Conservation (phyloP, 2,797 vertebrate genomes). For the Hippoglossus hippoglossus region DNA sequence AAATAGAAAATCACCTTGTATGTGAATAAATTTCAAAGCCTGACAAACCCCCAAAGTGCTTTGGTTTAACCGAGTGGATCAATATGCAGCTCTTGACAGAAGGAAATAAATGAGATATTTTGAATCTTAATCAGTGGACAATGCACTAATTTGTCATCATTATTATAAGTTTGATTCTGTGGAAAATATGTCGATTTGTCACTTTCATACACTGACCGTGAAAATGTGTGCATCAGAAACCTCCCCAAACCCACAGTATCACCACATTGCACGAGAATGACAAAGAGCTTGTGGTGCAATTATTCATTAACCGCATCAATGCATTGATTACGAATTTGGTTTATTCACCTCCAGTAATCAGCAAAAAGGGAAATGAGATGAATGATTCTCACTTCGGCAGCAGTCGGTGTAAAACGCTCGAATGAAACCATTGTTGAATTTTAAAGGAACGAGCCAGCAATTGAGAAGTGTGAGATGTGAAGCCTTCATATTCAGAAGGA, state of each 20-base stretch:
- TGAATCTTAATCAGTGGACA: conserved; percentile 28
- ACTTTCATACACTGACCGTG: conserved; percentile 8
- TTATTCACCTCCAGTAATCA: conserved; percentile 36
- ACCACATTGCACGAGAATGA: conserved; percentile 12
- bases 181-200: conserved; percentile 20
- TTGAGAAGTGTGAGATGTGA: neutral
- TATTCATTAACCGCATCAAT: conserved; percentile 14
- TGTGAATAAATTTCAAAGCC: neutral
- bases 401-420: conserved; percentile 10
- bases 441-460: neutral
- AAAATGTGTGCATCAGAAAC: conserved; percentile 20
- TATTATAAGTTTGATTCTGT: neutral
- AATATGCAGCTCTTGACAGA: neutral
- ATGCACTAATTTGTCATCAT: conserved; percentile 12
- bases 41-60: conserved; percentile 3
- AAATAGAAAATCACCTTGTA: conserved; percentile 9
- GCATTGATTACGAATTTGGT: conserved; percentile 23
- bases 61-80: neutral
- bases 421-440: conserved; percentile 5
- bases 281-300: neutral
- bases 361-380: conserved; percentile 2
- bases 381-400: conserved; percentile 3
- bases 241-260: conserved; percentile 11
- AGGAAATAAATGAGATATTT: conserved; percentile 22
- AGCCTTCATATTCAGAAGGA: neutral